Conservation (phyloP, 2,797 vertebrate species). For the Hydrophis major region DNA sequence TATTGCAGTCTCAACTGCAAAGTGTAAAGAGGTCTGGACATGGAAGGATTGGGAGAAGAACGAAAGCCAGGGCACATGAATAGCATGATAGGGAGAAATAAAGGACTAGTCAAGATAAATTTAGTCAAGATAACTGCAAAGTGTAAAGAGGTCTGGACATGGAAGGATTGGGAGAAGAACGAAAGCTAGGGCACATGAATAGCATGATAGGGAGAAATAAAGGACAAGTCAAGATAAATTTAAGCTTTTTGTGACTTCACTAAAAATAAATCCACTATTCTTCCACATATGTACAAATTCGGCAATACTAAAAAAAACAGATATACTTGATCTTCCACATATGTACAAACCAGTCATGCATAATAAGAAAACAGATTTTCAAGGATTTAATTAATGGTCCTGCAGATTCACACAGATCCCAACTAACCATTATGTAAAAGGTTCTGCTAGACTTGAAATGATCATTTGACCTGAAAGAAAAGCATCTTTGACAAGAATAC, state of each 20-base stretch:
- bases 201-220: not conserved
- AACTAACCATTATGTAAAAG: not conserved
- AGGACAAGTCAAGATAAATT: not conserved
- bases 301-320: not conserved
- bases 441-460: not conserved
- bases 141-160: not conserved
- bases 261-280: not conserved
- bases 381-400: not conserved
- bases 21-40: not conserved
- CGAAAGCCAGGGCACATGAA: not conserved
- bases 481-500: not conserved
- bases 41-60: not conserved
- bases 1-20: slow-evolving; percentile 11
- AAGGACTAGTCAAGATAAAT: not conserved
- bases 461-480: not conserved
- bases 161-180: not conserved
- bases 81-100: not conserved
- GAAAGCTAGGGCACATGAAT: not conserved
- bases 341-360: not conserved
- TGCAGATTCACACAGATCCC: not conserved
- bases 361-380: not conserved
- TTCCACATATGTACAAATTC: not conserved
- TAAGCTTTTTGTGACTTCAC: slow-evolving; percentile 1
- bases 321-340: slow-evolving; percentile 5
- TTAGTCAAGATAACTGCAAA: not conserved